Base-by-base conservation (phyloP, 2,888 invertebrate species). In the Eucera pruinosa region DNA sequence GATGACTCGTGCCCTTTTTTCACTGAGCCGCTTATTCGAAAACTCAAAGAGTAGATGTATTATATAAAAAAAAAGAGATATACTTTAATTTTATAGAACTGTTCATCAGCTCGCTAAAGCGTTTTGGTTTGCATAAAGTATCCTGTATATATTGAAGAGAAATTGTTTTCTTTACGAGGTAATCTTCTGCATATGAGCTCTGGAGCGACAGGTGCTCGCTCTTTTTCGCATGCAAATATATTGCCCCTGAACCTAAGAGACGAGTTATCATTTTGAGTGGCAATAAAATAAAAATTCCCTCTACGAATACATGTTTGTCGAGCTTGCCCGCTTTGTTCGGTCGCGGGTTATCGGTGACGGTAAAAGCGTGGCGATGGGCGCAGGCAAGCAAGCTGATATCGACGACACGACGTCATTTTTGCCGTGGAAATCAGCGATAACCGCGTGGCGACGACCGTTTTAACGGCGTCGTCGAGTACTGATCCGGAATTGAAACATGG, bases 401-500 rank as follows among this genome's bases (percentile, higher is more conserved):
- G 41, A 15, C 11, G 25, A 15, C 23, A 11, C 23, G 25, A 23
- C 20, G 27, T 52, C 50, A 30, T 61, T 60, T 54, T 27, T 23
- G 7, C 11, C 9, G 3, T 2, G 20, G 4, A 15, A 18, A 57
- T 52, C 50, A n/a, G 4, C 58, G 67, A 71, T 67, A 71, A 71
- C 58, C 36, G 57, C 25, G 18, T 15, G 4, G 4, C 13, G 11
- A 20, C 45, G 54, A 55, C 50, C 47, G 65, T 20, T 47, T 47
- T 20, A 61, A 36, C 18, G 54, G n/a, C 25, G 33, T 4, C 23
- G 13, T 27, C 11, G 3, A 13, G n/a, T 27, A 33, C 18, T 6
- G 70, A 48, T 20, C 7, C 20, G 18, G 23, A 47, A 68, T 72
- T 54, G 68, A 68, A 72, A 66, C 57, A 11, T 11, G 45, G 15